phyloP scores from a whole-genome alignment of 64 coral and sea anemone species.

The Anthopleura sola region DNA sequence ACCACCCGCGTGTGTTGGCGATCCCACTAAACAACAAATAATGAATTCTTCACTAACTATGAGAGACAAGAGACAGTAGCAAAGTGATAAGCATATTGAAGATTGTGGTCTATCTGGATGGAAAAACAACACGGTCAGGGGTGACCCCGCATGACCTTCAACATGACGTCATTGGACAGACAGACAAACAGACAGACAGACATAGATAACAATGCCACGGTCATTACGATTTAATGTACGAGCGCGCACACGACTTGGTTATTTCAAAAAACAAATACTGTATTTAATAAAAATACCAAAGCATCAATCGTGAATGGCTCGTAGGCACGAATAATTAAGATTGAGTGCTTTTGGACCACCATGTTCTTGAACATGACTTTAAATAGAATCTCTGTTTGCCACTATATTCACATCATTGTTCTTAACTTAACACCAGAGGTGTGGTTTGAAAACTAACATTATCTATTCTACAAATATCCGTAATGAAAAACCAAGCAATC shows the following conservation, averaged over 20 bases:
- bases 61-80: background rate
- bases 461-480: background rate
- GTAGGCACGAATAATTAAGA: background rate
- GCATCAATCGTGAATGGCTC: background rate
- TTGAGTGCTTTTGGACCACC: background rate
- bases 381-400: background rate
- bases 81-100: background rate
- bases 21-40: background rate
- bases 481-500: background rate
- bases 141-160: conserved; percentile 2
- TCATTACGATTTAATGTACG: background rate
- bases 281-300: background rate
- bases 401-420: background rate
- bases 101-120: conserved; percentile 4
- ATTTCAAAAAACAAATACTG: background rate
- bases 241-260: conserved; percentile 9
- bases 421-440: background rate
- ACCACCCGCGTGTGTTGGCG: background rate
- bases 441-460: background rate
- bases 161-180: conserved; percentile 2
- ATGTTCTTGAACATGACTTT: background rate
- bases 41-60: background rate
- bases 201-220: background rate
- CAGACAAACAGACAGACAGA: background rate
- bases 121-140: conserved; percentile 14